Evolutionary conservation across 2,797 vertebrate species (phyloP), one percentile per base, ranked within the genome.

Genomic region (Bradypodion pumilum): DNA sequence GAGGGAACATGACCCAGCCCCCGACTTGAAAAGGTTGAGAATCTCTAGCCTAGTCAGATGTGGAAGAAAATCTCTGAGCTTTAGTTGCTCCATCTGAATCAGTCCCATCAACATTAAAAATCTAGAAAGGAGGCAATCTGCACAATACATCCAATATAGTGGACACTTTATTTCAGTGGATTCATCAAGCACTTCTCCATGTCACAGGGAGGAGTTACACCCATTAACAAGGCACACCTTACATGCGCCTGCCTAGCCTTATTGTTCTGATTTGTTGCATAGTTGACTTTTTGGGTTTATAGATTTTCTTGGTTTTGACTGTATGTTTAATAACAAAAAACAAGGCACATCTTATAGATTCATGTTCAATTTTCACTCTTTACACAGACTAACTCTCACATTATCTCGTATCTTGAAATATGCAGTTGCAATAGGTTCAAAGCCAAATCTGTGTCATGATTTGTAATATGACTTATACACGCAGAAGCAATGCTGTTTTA

Each of bases 111-210:
- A 59, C 23, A 42, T 23, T 9, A 27, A 42, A 70, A 42, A 25
- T 25, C 9, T 40, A 70, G 37, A 35, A 65, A 75, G 60, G 72
- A 46, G 40, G 49, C 3, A 85, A 87, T 76, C 86, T 78, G 59
- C 5, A 2, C 35, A 10, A 0, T 42, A 52, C 37, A 23, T 9
- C 63, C 7, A 0, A 40, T 42, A 19, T 0, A 32, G 56, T n/a
- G 15, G 68, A 76, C 7, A 81, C 60, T 9, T 65, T 7, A 59
- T 83, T 63, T 0, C 23, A 21, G 1, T 46, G 0, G 46, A 68
- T 70, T 68, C 52, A 69, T 35, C 68, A 84, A 87, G 49, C 62
- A 40, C 68, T 84, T 70, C 49, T 90, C 56, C 88, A 90, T 66
- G 84, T 5, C 16, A 81, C 77, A 78, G 68, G 60, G 72, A 66